These are phyloP conservation scores for Lumbricus terrestris DNA, from an alignment of 2,888 invertebrate genomes.

Conservation along the genomic window DNA sequence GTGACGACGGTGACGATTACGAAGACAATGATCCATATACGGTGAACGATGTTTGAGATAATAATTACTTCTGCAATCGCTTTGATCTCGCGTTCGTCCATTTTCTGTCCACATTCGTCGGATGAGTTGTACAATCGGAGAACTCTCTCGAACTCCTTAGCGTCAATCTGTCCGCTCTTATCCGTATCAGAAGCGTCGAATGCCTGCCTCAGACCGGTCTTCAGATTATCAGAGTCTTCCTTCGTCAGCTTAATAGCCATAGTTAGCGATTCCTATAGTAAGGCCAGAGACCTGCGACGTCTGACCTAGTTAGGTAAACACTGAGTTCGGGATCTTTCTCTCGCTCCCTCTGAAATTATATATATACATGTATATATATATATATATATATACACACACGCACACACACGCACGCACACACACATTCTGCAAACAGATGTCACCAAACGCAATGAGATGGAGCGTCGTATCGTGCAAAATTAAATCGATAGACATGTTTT, in stretches of 20 bases:
- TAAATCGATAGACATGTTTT: neutral
- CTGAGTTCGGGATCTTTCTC: neutral
- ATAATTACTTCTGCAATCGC: neutral
- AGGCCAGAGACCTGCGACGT: neutral
- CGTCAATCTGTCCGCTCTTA: neutral
- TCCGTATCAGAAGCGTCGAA: neutral
- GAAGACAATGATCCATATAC: too few species aligned
- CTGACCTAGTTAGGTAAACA: neutral
- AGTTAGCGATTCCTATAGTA: neutral
- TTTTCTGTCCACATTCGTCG: neutral
- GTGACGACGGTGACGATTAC: too few species aligned
- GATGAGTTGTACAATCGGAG: neutral
- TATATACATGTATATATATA: too few species aligned
- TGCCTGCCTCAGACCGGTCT: neutral
- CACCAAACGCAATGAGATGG: neutral
- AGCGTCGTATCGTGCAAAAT: neutral
- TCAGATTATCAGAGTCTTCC: neutral
- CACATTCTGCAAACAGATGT: neutral
- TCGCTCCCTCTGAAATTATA: too few species aligned
- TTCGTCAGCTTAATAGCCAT: neutral
- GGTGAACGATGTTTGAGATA: too few species aligned
- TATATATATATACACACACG: too few species aligned
- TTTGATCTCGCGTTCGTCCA: neutral
- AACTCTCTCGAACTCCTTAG: neutral
- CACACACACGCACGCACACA: too few species aligned